phyloP scores from a whole-genome alignment of 2,113 vertebrate species.

The Ctenomys sociabilis region DNA sequence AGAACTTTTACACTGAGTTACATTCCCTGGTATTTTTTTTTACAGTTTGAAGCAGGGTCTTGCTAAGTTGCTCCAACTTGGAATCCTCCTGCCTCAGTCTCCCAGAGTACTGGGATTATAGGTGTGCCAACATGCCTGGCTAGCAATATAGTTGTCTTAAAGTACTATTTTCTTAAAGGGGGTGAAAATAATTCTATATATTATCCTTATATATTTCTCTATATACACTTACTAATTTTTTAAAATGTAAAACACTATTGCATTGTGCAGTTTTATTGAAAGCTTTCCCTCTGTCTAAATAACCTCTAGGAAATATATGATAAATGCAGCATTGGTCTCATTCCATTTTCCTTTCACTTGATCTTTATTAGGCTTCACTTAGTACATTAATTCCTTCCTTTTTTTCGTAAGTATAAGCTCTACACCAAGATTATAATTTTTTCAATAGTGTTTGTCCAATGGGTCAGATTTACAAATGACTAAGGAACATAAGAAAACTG shows the following conservation, averaged over 20 bases:
- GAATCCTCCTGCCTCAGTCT: background rate
- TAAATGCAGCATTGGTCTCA: background rate
- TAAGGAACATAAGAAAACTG: background rate
- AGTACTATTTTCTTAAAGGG: background rate
- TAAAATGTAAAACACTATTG: background rate
- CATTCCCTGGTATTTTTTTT: background rate
- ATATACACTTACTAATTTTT: background rate
- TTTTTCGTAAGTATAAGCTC: background rate
- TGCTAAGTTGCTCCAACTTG: background rate
- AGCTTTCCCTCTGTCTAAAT: slow-evolving; percentile 4
- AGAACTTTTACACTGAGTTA: background rate
- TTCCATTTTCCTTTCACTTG: background rate
- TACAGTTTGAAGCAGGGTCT: background rate
- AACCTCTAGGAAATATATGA: background rate
- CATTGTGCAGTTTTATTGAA: background rate
- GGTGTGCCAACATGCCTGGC: background rate
- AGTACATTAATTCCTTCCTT: background rate
- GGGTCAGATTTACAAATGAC: background rate
- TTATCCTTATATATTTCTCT: background rate
- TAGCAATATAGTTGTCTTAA: background rate
- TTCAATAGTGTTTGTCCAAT: background rate
- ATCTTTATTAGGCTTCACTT: slow-evolving; percentile 10
- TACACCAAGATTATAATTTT: background rate
- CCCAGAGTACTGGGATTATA: background rate
- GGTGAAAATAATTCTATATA: background rate